phyloP scores from a whole-genome alignment of 30 jellyfish, hydroid and myxozoan genomes.

The Aurelia sp. region DNA sequence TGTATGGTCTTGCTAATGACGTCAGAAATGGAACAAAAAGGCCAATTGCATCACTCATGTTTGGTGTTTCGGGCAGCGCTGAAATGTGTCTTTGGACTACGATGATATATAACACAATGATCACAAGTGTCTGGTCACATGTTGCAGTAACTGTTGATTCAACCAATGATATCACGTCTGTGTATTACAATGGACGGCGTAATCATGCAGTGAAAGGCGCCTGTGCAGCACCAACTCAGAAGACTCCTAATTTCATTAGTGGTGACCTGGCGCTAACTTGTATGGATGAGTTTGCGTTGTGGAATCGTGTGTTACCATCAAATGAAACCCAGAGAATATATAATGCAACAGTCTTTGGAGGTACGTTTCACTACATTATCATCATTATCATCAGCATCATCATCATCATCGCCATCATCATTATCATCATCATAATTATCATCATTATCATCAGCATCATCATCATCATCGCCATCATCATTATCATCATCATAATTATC shows the following conservation, averaged over 20 bases:
- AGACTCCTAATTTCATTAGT: background rate
- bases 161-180: background rate
- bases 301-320: slow-evolving; percentile 25
- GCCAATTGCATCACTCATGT: slow-evolving; percentile 16
- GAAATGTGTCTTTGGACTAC: slow-evolving; percentile 48
- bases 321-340: slow-evolving; percentile 20
- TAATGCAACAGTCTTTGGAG: slow-evolving; percentile 33
- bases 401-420: too few species aligned
- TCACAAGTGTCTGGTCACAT: slow-evolving; percentile 51
- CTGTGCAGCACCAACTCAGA: background rate
- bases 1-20: slow-evolving; percentile 50
- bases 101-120: slow-evolving; percentile 34
- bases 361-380: slow-evolving; percentile 11
- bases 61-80: background rate
- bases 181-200: slow-evolving; percentile 36
- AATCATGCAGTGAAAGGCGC: slow-evolving; percentile 1
- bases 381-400: too few species aligned
- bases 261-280: slow-evolving; percentile 13
- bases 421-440: too few species aligned
- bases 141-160: slow-evolving; percentile 24
- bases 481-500: too few species aligned
- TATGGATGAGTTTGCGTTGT: slow-evolving; percentile 23
- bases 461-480: too few species aligned
- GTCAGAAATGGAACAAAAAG: slow-evolving; percentile 38
- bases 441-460: too few species aligned